Conservation (phyloP, 2,888 invertebrate species). For the Pristionchus maxplancki region DNA sequence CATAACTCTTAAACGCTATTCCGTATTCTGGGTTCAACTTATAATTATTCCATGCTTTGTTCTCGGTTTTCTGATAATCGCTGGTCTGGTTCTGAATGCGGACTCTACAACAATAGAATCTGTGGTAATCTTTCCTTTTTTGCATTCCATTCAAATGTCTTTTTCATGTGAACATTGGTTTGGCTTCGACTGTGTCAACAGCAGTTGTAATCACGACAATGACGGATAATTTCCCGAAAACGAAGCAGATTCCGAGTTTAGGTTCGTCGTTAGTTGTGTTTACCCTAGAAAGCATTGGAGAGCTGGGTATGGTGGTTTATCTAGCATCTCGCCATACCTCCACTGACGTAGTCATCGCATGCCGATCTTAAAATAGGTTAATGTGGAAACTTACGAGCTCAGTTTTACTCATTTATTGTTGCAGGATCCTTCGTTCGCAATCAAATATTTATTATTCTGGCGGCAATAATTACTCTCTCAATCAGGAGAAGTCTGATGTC, state of each 20-base stretch:
- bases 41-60: conserved; percentile 10
- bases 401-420: background rate
- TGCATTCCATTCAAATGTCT: background rate
- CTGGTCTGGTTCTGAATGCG: background rate
- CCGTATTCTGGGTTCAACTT: background rate
- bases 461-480: background rate
- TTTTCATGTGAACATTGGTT: conserved; percentile 17
- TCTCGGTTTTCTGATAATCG: conserved; percentile 23
- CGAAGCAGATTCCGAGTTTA: background rate
- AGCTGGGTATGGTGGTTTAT: no score
- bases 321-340: no score
- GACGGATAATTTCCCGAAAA: conserved; percentile 40
- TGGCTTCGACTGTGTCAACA: conserved; percentile 29
- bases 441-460: conserved; percentile 17
- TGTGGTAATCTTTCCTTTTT: background rate
- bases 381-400: no score
- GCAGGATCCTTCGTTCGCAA: conserved; percentile 29
- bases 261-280: no score
- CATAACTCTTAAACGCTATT: background rate
- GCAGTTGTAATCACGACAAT: conserved; percentile 7
- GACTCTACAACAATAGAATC: background rate
- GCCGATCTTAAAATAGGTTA: no score
- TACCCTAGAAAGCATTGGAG: no score
- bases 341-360: no score
- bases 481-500: background rate